Evolutionary conservation across 2,797 vertebrate genomes (phyloP), one percentile per base, ranked within the genome.

Genomic region (Chelon auratus): DNA sequence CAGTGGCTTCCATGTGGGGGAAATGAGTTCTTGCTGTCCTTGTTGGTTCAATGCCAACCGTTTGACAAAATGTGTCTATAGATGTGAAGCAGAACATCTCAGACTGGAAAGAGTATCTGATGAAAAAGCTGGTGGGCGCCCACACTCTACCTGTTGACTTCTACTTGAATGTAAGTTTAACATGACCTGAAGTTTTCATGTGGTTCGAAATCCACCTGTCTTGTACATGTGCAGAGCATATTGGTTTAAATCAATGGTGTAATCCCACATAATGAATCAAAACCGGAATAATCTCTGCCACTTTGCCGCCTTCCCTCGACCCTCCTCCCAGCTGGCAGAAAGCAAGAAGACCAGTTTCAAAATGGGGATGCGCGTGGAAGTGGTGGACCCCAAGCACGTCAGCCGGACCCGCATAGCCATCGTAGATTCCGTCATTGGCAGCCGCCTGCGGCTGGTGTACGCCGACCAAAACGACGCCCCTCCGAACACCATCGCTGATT

Each of bases 131-230:
- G 82, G 96, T 98, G 81, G 97, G 97, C 68, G 89, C 95, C 58
- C 90, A 91, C 78, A 99, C 98, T 1, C 92, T 98, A n/a, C 97
- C 98, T 8, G 97, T 96, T 56, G 96, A 99, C 77, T 97, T 99
- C 86, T 96, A 98, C 68, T 82, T 96, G 39, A 98, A 97, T 96
- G 97, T 99, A 85, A 76, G 18, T 5, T 17, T 17, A 12, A 13
- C 12, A 8, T 30, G 56, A 18, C 0, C 6, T 12, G 33, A 33
- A 14, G 6, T 10, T 3, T 7, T 17, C 0, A 14, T 47, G 14
- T 22, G 33, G 3, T 12, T 36, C 20, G 9, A 3, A 43, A 43
- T 3, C 14, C 14, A 14, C 22, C 3, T 66, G 51, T 58, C 13
- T 2, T 39, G 20, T 9, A 15, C 18, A 42, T 24, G 18, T 54